Conservation (phyloP, 1,140 invertebrate genomes). For the Maniola jurtina region DNA sequence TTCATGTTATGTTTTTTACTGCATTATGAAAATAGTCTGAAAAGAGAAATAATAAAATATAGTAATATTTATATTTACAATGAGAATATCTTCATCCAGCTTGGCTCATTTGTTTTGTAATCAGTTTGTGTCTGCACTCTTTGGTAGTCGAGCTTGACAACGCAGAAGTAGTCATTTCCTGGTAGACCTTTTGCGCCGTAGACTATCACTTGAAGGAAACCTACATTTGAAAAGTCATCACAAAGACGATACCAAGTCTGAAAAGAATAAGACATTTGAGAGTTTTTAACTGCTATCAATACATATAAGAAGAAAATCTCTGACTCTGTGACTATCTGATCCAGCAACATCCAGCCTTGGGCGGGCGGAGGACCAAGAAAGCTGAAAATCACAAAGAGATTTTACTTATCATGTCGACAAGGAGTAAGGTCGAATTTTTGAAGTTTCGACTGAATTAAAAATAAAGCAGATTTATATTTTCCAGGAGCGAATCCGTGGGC, state of each 20-base stretch:
- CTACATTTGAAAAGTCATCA: constrained; percentile 88
- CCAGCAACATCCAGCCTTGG: too few species aligned
- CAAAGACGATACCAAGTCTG: constrained; percentile 82
- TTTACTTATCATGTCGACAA: too few species aligned
- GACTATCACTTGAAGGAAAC: constrained; percentile 90
- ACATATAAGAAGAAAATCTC: too few species aligned
- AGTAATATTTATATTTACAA: constrained; percentile 83
- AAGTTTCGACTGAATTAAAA: too few species aligned
- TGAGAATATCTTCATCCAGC: constrained; percentile 98
- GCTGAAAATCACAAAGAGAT: too few species aligned
- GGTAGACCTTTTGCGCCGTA: constrained; percentile 92
- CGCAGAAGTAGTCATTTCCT: constrained; percentile 94
- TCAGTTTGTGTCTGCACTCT: constrained; percentile 97
- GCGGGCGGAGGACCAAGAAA: too few species aligned
- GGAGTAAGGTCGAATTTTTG: too few species aligned
- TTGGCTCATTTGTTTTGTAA: constrained; percentile 96
- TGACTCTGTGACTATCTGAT: too few species aligned
- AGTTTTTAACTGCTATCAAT: neutral
- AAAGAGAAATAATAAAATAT: neutral
- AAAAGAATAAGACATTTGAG: constrained; percentile 16
- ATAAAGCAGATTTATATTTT: too few species aligned
- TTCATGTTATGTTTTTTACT: too few species aligned
- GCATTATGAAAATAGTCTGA: too few species aligned
- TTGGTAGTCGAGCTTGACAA: constrained; percentile 95
- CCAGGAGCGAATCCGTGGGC: too few species aligned